Percentiles rank a stretch among this genome's conserved stretches.
Evolutionary conservation across 2,888 invertebrate genomes (phyloP).

Genomic region (Clostera curtula): DNA sequence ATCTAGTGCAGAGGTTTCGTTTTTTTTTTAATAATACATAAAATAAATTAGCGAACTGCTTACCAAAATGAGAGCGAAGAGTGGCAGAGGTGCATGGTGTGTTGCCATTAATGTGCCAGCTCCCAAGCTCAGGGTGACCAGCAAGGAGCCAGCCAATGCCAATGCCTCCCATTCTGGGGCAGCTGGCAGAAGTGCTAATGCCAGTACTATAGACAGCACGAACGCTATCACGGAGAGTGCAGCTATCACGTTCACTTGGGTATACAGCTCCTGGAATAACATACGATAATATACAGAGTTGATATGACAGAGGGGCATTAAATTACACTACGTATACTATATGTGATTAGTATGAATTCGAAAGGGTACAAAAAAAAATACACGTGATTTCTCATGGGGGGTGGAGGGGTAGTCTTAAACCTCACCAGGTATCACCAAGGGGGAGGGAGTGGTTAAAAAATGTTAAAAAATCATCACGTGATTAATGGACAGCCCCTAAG

Average conservation of each 20-base stretch:
- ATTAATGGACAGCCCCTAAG: too few relatives aligned
- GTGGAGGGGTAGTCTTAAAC: too few relatives aligned
- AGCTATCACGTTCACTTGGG: slow-evolving; percentile 56
- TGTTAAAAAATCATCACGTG: too few relatives aligned
- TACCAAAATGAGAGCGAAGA: slow-evolving; percentile 85
- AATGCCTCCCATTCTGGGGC: slow-evolving; percentile 77
- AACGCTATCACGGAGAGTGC: slow-evolving; percentile 70
- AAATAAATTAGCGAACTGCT: slow-evolving; percentile 22
- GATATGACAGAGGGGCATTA: too few relatives aligned
- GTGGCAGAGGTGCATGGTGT: slow-evolving; percentile 78
- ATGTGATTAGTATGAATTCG: too few relatives aligned
- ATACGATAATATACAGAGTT: background rate
- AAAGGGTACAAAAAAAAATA: too few relatives aligned
- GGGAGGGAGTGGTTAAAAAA: too few relatives aligned
- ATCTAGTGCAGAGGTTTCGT: too few relatives aligned
- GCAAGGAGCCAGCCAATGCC: slow-evolving; percentile 76
- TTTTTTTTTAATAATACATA: slow-evolving; percentile 1
- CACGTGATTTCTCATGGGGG: too few relatives aligned
- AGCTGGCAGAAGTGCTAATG: slow-evolving; percentile 71
- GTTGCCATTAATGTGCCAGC: slow-evolving; percentile 78
- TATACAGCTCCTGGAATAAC: slow-evolving; percentile 69
- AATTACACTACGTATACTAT: too few relatives aligned
- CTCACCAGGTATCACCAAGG: too few relatives aligned
- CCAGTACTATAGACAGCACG: slow-evolving; percentile 64
- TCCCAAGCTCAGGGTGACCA: slow-evolving; percentile 75